Conservation (phyloP, 2,888 invertebrate genomes). For the Apotomis betuletana region DNA sequence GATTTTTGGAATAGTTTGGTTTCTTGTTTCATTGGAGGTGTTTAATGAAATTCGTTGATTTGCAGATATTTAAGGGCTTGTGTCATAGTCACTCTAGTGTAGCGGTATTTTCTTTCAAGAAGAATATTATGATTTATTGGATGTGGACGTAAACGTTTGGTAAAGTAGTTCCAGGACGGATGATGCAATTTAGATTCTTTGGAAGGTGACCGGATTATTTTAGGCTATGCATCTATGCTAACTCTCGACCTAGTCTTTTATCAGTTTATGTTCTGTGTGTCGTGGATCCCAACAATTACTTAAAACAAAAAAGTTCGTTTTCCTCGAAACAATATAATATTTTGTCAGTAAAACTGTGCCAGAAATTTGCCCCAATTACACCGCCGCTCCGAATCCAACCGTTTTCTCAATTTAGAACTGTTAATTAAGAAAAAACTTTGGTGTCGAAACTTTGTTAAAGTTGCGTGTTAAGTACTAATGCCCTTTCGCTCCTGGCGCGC, state of each 20-base stretch:
- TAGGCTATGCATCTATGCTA: no score
- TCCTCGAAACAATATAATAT: background rate
- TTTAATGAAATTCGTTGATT: background rate
- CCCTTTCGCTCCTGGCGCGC: background rate
- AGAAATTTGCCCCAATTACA: constrained; percentile 18
- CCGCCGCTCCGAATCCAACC: constrained; percentile 11
- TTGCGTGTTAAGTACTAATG: background rate
- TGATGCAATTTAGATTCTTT: no score
- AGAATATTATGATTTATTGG: no score
- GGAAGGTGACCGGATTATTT: no score
- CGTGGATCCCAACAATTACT: no score
- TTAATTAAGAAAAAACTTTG: constrained; percentile 35
- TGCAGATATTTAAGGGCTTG: background rate
- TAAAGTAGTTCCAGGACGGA: no score
- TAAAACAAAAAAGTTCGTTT: background rate
- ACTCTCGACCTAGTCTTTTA: no score
- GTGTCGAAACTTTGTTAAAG: constrained; percentile 14
- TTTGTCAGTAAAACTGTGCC: background rate
- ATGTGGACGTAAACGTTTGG: no score
- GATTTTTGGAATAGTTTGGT: constrained; percentile 27
- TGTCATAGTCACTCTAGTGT: no score
- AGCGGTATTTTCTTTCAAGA: no score
- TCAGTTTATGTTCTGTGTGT: no score
- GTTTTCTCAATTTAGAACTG: constrained; percentile 19
- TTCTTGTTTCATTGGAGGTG: constrained; percentile 11